phyloP scores from a whole-genome alignment of 1,140 invertebrate species.

The Phymorhynchus buccinoides region DNA sequence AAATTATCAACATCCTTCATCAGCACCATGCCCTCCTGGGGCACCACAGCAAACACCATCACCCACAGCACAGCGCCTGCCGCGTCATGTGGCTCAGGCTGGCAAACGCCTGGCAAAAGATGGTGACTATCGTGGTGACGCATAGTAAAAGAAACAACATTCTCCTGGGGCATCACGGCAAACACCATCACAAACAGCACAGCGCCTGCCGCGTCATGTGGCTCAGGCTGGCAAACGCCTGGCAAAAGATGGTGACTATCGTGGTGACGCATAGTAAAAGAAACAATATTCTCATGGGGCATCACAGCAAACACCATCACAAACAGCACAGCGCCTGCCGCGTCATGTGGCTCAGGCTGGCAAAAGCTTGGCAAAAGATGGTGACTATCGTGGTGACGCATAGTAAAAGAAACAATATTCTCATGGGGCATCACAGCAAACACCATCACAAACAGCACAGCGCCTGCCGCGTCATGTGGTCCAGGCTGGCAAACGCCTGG shows the following conservation, averaged over 20 bases:
- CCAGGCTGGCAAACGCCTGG: constrained; percentile 76
- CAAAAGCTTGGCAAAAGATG: constrained; percentile 76
- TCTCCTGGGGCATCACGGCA: constrained; percentile 96
- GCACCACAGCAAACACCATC: constrained; percentile 90
- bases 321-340: constrained; percentile 88
- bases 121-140: too few species aligned
- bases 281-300: too few species aligned
- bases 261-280: too few species aligned
- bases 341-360: constrained; percentile 80
- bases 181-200: constrained; percentile 83
- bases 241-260: too few species aligned
- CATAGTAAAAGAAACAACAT: too few species aligned
- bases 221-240: constrained; percentile 76
- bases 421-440: constrained; percentile 97
- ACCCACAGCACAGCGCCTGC: constrained; percentile 86
- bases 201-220: constrained; percentile 89
- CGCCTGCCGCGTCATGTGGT: constrained; percentile 86
- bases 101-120: constrained; percentile 75
- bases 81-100: constrained; percentile 83
- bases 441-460: constrained; percentile 81
- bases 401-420: too few species aligned
- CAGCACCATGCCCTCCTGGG: constrained; percentile 96
- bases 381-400: too few species aligned
- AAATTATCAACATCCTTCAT: constrained; percentile 80
- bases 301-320: constrained; percentile 89